Evolutionary conservation across 2,888 invertebrate genomes (phyloP).

Genomic region (Pollenia amentaria): DNA sequence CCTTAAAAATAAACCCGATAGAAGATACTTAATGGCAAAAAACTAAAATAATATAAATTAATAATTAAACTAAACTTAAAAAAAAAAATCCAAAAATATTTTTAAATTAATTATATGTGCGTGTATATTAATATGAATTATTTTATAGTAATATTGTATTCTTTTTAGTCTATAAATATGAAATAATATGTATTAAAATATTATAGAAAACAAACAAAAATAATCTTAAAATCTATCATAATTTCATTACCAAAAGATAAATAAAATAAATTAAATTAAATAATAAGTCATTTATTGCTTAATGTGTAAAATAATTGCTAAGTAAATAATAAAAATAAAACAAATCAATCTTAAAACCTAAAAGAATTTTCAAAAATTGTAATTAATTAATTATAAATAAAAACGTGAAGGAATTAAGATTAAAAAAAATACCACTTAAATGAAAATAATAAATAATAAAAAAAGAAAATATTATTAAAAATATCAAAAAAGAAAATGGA

Average conservation of each 20-base stretch:
- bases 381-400: conserved; percentile 81
- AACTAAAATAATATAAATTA: background rate
- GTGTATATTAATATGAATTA: conserved; percentile 74
- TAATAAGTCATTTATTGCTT: conserved; percentile 72
- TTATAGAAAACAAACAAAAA: background rate
- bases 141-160: conserved; percentile 73
- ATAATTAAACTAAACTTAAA: conserved; percentile 14
- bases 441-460: conserved; percentile 67
- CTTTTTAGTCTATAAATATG: conserved; percentile 48
- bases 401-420: conserved; percentile 66
- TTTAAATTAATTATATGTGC: conserved; percentile 73
- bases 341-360: conserved; percentile 65
- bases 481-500: conserved; percentile 56
- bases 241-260: conserved; percentile 69
- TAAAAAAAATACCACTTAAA: conserved; percentile 71
- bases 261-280: conserved; percentile 48
- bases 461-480: conserved; percentile 73
- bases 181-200: conserved; percentile 79
- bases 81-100: conserved; percentile 52
- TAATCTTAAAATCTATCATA: conserved; percentile 67
- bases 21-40: conserved; percentile 38
- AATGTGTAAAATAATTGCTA: conserved; percentile 74
- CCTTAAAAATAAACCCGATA: conserved; percentile 28
- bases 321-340: conserved; percentile 69
- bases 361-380: conserved; percentile 82